A percentile compares a stretch with the other conserved stretches of the same genome.
These are phyloP conservation scores for Sisor rabdophorus DNA, from an alignment of 2,113 vertebrate genomes.

Conservation along the genomic window DNA sequence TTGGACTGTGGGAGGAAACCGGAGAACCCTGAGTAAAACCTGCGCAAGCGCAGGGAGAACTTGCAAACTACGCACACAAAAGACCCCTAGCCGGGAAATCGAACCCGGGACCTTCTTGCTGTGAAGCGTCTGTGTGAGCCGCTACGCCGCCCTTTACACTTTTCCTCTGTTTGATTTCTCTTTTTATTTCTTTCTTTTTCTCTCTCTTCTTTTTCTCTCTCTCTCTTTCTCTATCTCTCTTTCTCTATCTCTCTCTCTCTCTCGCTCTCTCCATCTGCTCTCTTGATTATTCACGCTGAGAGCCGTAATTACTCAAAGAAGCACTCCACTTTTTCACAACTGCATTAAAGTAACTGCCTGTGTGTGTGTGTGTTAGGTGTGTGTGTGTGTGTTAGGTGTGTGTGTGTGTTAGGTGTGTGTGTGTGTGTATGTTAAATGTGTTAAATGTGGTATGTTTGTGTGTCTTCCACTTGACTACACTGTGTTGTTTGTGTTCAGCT, in stretches of 20 bases:
- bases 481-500: slow-evolving; percentile 17
- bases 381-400: slow-evolving; percentile 37
- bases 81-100: too few relatives aligned
- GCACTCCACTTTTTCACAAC: slow-evolving; percentile 46
- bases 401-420: slow-evolving; percentile 6
- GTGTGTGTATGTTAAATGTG: neutral
- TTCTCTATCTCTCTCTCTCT: slow-evolving; percentile 34
- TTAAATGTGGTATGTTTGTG: neutral
- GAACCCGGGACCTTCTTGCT: too few relatives aligned
- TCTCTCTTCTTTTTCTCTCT: too few relatives aligned
- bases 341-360: slow-evolving; percentile 53
- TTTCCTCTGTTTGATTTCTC: too few relatives aligned
- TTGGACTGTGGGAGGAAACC: too few relatives aligned
- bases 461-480: slow-evolving; percentile 4
- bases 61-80: too few relatives aligned
- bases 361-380: slow-evolving; percentile 40
- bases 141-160: too few relatives aligned
- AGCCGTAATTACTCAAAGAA: slow-evolving; percentile 57
- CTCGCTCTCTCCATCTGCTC: slow-evolving; percentile 52
- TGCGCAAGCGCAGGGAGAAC: too few relatives aligned
- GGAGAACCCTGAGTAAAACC: too few relatives aligned
- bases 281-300: slow-evolving; percentile 50
- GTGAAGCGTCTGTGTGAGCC: too few relatives aligned
- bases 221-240: neutral
- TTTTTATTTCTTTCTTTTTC: too few relatives aligned